phyloP scores from a whole-genome alignment of 2,888 invertebrate genomes.

The Thera britannica region DNA sequence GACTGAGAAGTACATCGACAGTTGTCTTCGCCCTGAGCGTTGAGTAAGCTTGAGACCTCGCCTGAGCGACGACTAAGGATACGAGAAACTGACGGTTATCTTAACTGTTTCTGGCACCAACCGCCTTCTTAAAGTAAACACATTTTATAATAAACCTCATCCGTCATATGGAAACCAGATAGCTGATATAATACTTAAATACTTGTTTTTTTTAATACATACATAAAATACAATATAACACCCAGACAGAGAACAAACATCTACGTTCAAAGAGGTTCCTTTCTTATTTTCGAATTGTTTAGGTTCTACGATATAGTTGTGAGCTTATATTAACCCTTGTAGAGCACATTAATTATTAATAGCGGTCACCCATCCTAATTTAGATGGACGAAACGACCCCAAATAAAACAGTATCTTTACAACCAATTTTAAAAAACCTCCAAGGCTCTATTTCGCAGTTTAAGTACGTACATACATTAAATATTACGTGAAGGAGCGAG shows the following conservation, averaged over 20 bases:
- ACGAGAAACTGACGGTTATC: neutral
- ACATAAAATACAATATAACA: too few species aligned
- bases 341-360: neutral
- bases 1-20: too few species aligned
- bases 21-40: too few species aligned
- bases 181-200: too few species aligned
- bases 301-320: too few species aligned
- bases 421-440: slow-evolving; percentile 4
- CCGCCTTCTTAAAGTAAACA: neutral
- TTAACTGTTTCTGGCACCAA: neutral
- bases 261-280: too few species aligned
- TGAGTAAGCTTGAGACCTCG: neutral
- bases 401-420: slow-evolving; percentile 8
- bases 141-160: neutral
- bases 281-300: too few species aligned
- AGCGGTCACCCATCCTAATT: neutral
- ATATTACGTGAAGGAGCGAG: slow-evolving; percentile 17
- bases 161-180: too few species aligned
- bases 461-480: slow-evolving; percentile 6
- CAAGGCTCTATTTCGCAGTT: slow-evolving; percentile 10
- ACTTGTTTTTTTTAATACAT: too few species aligned
- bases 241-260: too few species aligned
- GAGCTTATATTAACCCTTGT: neutral
- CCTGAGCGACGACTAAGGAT: neutral
- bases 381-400: neutral